Conservation (phyloP, 2,113 vertebrate genomes). For the Ceratotherium simum region DNA sequence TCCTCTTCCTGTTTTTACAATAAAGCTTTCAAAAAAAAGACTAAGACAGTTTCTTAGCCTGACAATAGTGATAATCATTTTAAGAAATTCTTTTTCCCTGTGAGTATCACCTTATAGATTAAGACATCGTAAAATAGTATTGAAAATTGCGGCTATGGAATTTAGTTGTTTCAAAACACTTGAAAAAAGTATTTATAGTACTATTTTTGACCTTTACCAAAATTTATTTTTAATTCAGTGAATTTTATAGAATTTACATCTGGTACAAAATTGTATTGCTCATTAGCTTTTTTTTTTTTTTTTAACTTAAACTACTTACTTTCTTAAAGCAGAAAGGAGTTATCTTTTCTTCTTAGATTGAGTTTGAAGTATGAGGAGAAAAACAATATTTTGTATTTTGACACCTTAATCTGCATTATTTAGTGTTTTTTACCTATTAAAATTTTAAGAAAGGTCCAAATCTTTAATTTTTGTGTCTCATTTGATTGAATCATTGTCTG, state of each 20-base stretch:
- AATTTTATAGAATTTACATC: not conserved
- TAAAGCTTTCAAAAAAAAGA: not conserved
- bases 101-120: not conserved
- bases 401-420: constrained; percentile 3
- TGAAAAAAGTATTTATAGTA: not conserved
- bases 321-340: not conserved
- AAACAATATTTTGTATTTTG: not conserved
- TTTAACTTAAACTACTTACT: not conserved
- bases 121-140: not conserved
- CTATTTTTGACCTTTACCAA: not conserved
- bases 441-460: not conserved
- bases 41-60: not conserved
- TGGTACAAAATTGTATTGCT: not conserved
- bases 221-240: not conserved
- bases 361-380: not conserved
- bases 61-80: not conserved
- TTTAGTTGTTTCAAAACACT: not conserved
- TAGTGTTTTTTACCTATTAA: not conserved
- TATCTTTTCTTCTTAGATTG: not conserved
- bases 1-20: not conserved
- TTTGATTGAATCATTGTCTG: not conserved
- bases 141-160: not conserved
- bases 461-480: not conserved
- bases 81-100: not conserved
- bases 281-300: not conserved